Base-by-base conservation (phyloP, 2,888 invertebrate genomes). In the Acleris literana region DNA sequence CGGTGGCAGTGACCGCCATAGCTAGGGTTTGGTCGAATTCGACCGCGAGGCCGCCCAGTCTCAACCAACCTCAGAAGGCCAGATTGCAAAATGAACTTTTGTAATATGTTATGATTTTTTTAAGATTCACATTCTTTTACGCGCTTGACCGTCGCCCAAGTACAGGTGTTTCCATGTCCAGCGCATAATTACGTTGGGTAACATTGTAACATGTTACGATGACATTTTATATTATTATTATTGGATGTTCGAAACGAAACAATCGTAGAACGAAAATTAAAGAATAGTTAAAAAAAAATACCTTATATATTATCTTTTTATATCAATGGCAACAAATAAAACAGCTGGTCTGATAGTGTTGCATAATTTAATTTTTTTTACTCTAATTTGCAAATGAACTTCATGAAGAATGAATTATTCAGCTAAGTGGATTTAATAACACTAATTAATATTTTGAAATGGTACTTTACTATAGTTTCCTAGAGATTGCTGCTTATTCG, bases 1-100 rank as follows among this genome's bases (percentile, higher is more conserved):
- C 54, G 55, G 60, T 71, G 72, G 70, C 72, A 72, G 70, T 74
- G 73, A 72, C 70, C 71, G 58, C 64, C 60, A 66, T 65, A 62
- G 57, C 70, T 68, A 68, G 72, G 67, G 68, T 66, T 65, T 58
- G 68, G 67, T 63, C 64, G 56, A 69, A 68, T 66, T 66, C 57
- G 62, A 16, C 69, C 59, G 67, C 72, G 70, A 74, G 73, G 73
- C 57, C 64, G 72, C 62, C 73, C 68, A 62, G 69, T 73, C 61
- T 16, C 66, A 69, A 58, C 63, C 68, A 70, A 64, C 65, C 39
- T 25, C 57, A 57, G 69, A 72, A 73, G 71, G 72, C 64, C 69
- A 67, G 48, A 55, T 71, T 70, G 63, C 68, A 68, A 69, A 69
- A 72, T 39, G 29, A 18, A 46, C 53, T 67, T 67, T 64, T 60